Base-by-base conservation (phyloP, 2,888 invertebrate genomes). In the Notodonta dromedarius region DNA sequence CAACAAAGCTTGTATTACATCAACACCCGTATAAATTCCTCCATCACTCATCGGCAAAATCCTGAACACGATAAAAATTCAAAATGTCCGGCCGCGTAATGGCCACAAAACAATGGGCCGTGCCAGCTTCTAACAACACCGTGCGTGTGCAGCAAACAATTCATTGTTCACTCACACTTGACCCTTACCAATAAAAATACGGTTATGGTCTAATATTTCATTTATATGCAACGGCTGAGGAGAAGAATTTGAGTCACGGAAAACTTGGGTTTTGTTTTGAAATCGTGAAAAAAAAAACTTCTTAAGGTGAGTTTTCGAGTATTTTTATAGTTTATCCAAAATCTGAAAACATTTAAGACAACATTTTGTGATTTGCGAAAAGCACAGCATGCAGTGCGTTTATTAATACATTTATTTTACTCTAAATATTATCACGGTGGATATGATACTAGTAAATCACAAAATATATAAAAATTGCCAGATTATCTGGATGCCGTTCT, bases 131-230 rank as follows among this genome's bases (percentile, higher is more conserved):
- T 66, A 65, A 76, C 70, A 76, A 76, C 76, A 77, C 68, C 60
- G 74, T 59, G 70, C 62, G 69, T 66, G 68, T 60, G 57, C 65
- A 48, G 74, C 74, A 76, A 74, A 73, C 75, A 70, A 64, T 46
- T 71, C 71, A 78, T 82, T 80, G 82, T 82, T 69, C 71, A 69
- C 75, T 62, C 64, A 71, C 71, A 64, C 67, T 64, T 60, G 66
- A 51, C 60, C 68, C 56, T 63, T 56, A 64, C 61, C 68, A 64
- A 71, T 74, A 78, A 76, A 79, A 65, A 64, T 61, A 60, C 69
- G 59, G 63, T 69, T 77, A 76, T 59, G 75, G 73, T 64, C 65
- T 77, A 78, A 79, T 80, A 70, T 69, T 74, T 73, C 68, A 69
- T 77, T 76, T 76, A 71, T 77, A 81, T 78, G 76, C 77, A 62